phyloP scores from a whole-genome alignment of 2,888 invertebrate species.

The Thumatha senex region DNA sequence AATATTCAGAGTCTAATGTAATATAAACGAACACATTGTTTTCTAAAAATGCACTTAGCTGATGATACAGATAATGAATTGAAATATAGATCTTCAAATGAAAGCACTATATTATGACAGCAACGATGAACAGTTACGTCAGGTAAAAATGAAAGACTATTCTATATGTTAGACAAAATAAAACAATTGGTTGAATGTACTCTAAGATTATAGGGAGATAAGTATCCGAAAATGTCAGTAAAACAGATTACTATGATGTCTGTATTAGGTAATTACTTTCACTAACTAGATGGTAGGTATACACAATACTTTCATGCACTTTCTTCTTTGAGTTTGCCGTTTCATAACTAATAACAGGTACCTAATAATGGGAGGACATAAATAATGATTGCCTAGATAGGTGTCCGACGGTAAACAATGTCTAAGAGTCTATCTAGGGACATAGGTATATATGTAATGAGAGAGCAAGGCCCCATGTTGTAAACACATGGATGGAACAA shows the following conservation, averaged over 20 bases:
- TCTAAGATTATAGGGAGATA: constrained; percentile 11
- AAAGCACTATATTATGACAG: constrained; percentile 10
- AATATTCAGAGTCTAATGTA: constrained; percentile 8
- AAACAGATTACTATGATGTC: constrained; percentile 39
- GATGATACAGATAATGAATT: constrained; percentile 12
- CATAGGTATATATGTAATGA: constrained; percentile 45
- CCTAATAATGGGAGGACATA: constrained; percentile 36
- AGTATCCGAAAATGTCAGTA: constrained; percentile 33
- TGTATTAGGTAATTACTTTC: constrained; percentile 46
- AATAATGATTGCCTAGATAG: constrained; percentile 32
- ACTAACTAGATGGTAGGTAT: constrained; percentile 34
- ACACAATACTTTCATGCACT: constrained; percentile 40
- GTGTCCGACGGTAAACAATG: constrained; percentile 37
- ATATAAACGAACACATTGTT: constrained; percentile 17
- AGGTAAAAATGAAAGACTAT: constrained; percentile 2
- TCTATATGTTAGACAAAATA: constrained; percentile 4
- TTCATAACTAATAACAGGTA: constrained; percentile 36
- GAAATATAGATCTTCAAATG: constrained; percentile 8
- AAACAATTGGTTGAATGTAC: constrained; percentile 5
- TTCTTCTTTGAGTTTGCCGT: constrained; percentile 40
- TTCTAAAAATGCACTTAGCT: constrained; percentile 7
- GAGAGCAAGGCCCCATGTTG: constrained; percentile 51
- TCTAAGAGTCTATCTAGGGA: constrained; percentile 27
- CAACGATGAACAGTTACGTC: constrained; percentile 2
- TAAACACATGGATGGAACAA: constrained; percentile 63